Base-by-base conservation (phyloP, 2,113 vertebrate genomes). In the Vulpes lagopus region DNA sequence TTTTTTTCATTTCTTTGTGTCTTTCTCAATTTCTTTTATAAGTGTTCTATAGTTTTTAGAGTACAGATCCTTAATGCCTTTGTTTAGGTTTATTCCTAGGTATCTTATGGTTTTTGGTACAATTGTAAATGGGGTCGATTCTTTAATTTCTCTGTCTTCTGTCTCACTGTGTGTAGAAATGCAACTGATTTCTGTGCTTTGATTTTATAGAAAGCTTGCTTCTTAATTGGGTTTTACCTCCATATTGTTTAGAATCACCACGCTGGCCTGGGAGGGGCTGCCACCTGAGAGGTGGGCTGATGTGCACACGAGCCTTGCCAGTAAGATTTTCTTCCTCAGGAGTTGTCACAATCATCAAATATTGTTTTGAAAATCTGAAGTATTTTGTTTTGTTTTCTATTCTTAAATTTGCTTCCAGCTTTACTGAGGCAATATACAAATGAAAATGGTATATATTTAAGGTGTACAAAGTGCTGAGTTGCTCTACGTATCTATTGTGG, bases 221-320 rank as follows among this genome's bases (percentile, higher is more conserved):
- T 76, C 38, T 22, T 49, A 11, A 30, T 1, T 67, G 59, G 30
- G 20, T 20, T 5, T 1, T 11, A 64, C 69, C 55, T 67, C 22
- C 0, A 3, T 2, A 2, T 25, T 3, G 19, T 25, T 17, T 12
- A 59, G 23, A 43, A 11, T 62, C 69, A 23, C 23, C 2, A 1
- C 81, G 23, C 4, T 3, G 32, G 69, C 76, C 43, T 3, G 12
- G 12, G 10, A 25, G 19, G 4, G 16, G 43, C 3, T 25, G 12
- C 20, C 38, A 3, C 32, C 38, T 27, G 6, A 11, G 4, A 35
- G 80, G 30, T 23, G 51, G 22, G 10, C 35, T 35, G 19, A 2
- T 51, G 15, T 64, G 55, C 11, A 22, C 10, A 30, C 25, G 25
- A 5, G 10, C 10, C 30, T 1, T 1, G 38, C 64, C 22, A 7